These are phyloP conservation scores for Orussus abietinus DNA, from an alignment of 1,140 invertebrate genomes.

Conservation along the genomic window DNA sequence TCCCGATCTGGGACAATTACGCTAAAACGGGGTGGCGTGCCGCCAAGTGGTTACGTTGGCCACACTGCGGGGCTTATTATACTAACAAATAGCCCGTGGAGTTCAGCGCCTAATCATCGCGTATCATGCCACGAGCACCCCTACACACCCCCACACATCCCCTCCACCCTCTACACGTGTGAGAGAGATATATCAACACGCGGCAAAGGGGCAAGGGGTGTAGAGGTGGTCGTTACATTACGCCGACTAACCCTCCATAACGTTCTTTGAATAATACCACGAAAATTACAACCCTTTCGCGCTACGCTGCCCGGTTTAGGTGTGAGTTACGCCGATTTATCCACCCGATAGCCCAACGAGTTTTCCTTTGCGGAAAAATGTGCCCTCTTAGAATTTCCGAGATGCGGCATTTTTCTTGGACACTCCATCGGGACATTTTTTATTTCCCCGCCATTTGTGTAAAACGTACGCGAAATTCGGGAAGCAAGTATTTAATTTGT, in stretches of 20 bases:
- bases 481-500: too few relatives aligned
- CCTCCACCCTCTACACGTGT: neutral
- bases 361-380: conserved; percentile 3
- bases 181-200: conserved; percentile 4
- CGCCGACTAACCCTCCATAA: conserved; percentile 14
- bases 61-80: conserved; percentile 53
- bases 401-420: too few relatives aligned
- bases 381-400: neutral
- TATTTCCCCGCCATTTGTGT: too few relatives aligned
- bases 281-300: conserved; percentile 15
- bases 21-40: conserved; percentile 51
- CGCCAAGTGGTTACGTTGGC: conserved; percentile 48
- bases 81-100: conserved; percentile 54
- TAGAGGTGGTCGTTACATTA: conserved; percentile 16
- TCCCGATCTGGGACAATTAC: conserved; percentile 52
- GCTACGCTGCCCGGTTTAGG: conserved; percentile 6
- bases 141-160: conserved; percentile 2
- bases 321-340: conserved; percentile 19
- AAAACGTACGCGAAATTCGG: too few relatives aligned
- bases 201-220: conserved; percentile 3
- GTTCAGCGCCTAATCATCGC: conserved; percentile 50
- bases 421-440: too few relatives aligned
- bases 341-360: conserved; percentile 1
- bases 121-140: conserved; percentile 45
- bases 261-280: conserved; percentile 14